Base-by-base conservation (phyloP, 2,797 vertebrate species). In the Petrocephalus sullivani region DNA sequence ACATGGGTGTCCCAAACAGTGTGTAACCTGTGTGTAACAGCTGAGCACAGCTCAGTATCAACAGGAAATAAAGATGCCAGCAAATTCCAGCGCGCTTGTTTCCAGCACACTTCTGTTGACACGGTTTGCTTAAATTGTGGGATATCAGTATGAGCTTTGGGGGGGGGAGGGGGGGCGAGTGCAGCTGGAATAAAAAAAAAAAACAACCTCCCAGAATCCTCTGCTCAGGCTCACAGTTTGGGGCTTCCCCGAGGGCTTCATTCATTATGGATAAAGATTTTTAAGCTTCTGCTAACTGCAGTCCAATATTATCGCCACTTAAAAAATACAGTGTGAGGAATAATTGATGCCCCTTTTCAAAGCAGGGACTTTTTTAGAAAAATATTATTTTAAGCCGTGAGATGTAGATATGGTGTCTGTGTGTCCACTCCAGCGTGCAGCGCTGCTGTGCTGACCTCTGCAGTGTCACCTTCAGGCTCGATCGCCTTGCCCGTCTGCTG, bases 231-330 rank as follows among this genome's bases (percentile, higher is more conserved):
- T 83, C 75, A 78, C 12, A n/a, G 82, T 91, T 58, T 88, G 89
- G 88, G 85, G 91, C 92, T 88, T 90, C 91, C 93, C 92, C 92
- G 88, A 58, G 87, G 93, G 91, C 87, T 92, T 94, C 87, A 93
- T 94, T 88, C 90, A 92, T 95, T 94, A 92, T 94, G 91, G 81
- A 92, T 93, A 89, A 92, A 92, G 89, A 92, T 90, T 90, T 91
- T 93, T 88, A 89, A 89, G 90, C 88, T 92, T 90, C 87, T 88
- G 14, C 71, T 21, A 23, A 87, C 89, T 87, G 81, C 88, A 87
- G 88, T 89, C 71, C 84, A 86, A 67, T 87, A 49, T 51, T 89
- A 88, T 84, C 91, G 89, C 90, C 92, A 87, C 89, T 93, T 92
- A 92, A 90, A 71, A 93, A 87, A 86, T 86, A 88, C 56, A 23